Percentiles rank a stretch among this genome's conserved stretches.
Evolutionary conservation across 2,797 vertebrate genomes (phyloP).

Genomic region (Nannoperca obscura): DNA sequence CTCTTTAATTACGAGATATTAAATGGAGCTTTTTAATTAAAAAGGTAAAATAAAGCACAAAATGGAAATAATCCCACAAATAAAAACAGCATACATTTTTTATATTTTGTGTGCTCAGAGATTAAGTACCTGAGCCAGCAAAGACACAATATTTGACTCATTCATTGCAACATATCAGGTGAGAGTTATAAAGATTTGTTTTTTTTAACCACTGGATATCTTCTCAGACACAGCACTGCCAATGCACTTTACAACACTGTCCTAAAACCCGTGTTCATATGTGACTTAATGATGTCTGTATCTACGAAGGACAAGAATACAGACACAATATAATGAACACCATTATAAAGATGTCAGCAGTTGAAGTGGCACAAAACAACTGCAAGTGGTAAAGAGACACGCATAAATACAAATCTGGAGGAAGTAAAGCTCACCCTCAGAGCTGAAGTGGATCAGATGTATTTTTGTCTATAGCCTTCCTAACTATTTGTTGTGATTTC

Average conservation of each 20-base stretch:
- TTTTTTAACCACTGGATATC: not conserved
- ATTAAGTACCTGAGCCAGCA: not conserved
- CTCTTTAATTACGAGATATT: not conserved
- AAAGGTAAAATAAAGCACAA: not conserved
- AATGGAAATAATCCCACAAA: not conserved
- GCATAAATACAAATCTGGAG: not conserved
- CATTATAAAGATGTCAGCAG: not conserved
- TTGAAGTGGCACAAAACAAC: constrained; percentile 1
- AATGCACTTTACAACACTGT: not conserved
- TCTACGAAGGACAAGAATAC: constrained; percentile 1
- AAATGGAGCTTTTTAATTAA: not conserved
- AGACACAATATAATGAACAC: not conserved
- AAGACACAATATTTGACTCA: not conserved
- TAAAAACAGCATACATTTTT: not conserved
- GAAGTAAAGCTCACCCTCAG: not conserved
- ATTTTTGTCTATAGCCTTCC: not conserved
- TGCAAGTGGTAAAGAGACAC: not conserved
- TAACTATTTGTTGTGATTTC: not conserved
- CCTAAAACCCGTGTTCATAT: constrained; percentile 7
- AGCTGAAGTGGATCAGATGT: not conserved
- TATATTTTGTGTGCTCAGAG: not conserved
- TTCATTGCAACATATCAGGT: constrained; percentile 14
- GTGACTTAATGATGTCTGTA: constrained; percentile 13
- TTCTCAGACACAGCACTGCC: not conserved
- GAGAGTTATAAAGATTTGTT: not conserved